A percentile compares a stretch with the other conserved stretches of the same genome.
Evolutionary conservation across 2,797 vertebrate genomes (phyloP).

Genomic region (Rhinogobio ventralis): DNA sequence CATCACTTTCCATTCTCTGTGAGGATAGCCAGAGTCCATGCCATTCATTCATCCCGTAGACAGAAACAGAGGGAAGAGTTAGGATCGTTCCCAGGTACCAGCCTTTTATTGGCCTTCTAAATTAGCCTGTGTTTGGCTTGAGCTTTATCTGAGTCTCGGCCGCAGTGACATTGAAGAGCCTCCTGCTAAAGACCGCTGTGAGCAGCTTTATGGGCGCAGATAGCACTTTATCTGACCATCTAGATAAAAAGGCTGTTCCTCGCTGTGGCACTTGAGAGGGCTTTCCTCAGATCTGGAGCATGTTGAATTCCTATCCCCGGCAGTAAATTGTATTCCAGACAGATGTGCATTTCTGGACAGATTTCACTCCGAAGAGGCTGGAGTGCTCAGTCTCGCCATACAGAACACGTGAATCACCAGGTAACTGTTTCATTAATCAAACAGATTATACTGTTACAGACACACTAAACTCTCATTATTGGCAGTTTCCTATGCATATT

Average conservation of each 20-base stretch:
- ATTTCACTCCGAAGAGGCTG: slow-evolving; percentile 64
- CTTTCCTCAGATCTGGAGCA: slow-evolving; percentile 83
- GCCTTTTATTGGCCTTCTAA: slow-evolving; percentile 86
- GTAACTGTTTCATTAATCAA: not conserved
- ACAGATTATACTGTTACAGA: not conserved
- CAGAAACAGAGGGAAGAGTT: slow-evolving; percentile 33
- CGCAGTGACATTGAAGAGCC: slow-evolving; percentile 84
- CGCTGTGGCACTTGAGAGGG: slow-evolving; percentile 74
- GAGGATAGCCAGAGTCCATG: slow-evolving; percentile 77
- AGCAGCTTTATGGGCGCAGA: slow-evolving; percentile 84
- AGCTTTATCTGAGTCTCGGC: slow-evolving; percentile 88
- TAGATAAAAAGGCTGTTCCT: slow-evolving; percentile 88
- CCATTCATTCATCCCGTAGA: slow-evolving; percentile 43
- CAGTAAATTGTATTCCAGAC: slow-evolving; percentile 85
- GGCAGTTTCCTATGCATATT: not conserved
- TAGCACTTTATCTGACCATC: slow-evolving; percentile 89
- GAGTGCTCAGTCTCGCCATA: slow-evolving; percentile 60
- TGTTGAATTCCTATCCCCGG: slow-evolving; percentile 85
- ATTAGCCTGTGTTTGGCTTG: slow-evolving; percentile 82
- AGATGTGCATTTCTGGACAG: slow-evolving; percentile 71
- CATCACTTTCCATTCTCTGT: slow-evolving; percentile 55
- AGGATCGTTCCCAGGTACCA: slow-evolving; percentile 57
- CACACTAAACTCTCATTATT: not conserved
- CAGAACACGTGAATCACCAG: not conserved
- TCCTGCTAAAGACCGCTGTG: slow-evolving; percentile 80